Conservation (phyloP, 2,797 vertebrate genomes). For the Mus spretus region DNA sequence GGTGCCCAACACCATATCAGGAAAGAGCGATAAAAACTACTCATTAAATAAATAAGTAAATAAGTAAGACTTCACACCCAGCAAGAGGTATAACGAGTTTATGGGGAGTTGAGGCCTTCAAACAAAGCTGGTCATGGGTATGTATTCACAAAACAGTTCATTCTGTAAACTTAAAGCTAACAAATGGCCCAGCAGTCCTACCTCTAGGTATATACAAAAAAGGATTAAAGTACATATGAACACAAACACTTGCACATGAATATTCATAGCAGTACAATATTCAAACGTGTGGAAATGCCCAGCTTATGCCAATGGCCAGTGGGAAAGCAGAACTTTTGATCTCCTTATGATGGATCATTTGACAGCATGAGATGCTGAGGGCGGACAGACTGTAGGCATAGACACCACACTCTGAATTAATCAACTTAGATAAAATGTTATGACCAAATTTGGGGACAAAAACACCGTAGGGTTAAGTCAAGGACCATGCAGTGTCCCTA, state of each 20-base stretch:
- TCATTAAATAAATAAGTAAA: background rate
- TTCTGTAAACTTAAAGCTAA: background rate
- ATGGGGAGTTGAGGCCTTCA: background rate
- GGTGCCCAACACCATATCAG: background rate
- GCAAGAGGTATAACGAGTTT: background rate
- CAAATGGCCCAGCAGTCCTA: background rate
- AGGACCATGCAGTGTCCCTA: background rate
- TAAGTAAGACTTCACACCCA: background rate
- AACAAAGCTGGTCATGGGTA: background rate
- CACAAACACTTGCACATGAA: background rate
- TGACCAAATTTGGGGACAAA: background rate
- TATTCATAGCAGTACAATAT: background rate
- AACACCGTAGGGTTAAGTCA: background rate
- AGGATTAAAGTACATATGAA: background rate
- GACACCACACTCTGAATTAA: background rate
- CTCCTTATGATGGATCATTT: background rate
- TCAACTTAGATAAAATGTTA: background rate
- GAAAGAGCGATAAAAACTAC: background rate
- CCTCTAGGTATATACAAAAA: background rate
- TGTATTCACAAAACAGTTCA: background rate
- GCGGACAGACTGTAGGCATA: background rate
- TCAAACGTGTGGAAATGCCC: background rate
- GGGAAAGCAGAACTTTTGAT: background rate
- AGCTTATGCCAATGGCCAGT: background rate
- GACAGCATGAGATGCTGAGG: background rate